Evolutionary conservation across 2,888 invertebrate species (phyloP).

Genomic region (Sialis lutaria): DNA sequence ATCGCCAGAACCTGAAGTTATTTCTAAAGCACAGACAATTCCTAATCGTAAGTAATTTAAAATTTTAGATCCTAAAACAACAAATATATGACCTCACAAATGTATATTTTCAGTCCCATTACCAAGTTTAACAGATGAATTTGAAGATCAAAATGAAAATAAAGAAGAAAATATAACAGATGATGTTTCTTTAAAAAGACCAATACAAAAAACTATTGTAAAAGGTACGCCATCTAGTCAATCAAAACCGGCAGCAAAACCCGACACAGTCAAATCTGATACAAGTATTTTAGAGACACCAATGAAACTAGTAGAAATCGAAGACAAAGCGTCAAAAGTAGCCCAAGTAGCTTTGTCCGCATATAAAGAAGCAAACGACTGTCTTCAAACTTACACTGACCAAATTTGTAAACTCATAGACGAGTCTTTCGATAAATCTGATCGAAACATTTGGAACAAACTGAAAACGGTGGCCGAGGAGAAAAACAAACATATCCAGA

Average conservation of each 20-base stretch:
- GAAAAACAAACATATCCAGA: constrained; percentile 31
- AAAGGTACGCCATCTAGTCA: neutral
- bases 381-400: constrained; percentile 36
- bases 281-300: neutral
- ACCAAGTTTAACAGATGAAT: too few species aligned
- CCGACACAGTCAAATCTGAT: constrained; percentile 6
- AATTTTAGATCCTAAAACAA: too few species aligned
- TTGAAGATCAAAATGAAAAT: too few species aligned
- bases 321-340: constrained; percentile 33
- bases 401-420: constrained; percentile 40
- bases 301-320: constrained; percentile 26
- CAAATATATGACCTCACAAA: too few species aligned
- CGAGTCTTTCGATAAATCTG: constrained; percentile 38
- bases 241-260: constrained; percentile 13
- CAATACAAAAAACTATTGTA: neutral
- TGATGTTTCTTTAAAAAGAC: too few species aligned
- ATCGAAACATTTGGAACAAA: constrained; percentile 33
- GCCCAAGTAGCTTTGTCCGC: constrained; percentile 47
- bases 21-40: too few species aligned
- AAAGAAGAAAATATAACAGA: too few species aligned
- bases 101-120: too few species aligned
- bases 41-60: too few species aligned
- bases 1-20: too few species aligned
- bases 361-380: constrained; percentile 42
- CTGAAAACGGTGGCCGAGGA: constrained; percentile 40